A percentile compares a stretch with the other conserved stretches of the same genome.
phyloP scores from a whole-genome alignment of 2,113 vertebrate species.

The Apteryx mantelli region DNA sequence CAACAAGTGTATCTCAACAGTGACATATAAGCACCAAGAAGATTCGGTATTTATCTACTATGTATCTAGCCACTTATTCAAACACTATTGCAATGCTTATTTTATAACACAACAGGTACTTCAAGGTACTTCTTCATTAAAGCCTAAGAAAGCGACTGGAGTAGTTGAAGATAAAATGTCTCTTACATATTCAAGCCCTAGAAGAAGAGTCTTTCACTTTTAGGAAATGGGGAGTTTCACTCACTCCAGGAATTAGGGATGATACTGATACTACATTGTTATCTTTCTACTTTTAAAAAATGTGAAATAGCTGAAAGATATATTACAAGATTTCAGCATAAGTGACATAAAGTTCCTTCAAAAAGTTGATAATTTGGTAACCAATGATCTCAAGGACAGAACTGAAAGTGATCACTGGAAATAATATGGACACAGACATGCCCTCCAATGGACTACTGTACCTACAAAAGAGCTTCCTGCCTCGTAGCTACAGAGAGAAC shows the following conservation, averaged over 20 bases:
- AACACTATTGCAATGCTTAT: background rate
- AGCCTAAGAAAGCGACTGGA: background rate
- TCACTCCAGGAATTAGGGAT: rapidly evolving
- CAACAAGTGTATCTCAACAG: background rate
- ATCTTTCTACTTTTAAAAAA: background rate
- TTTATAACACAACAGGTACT: background rate
- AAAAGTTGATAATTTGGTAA: background rate
- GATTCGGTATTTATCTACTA: background rate
- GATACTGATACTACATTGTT: background rate
- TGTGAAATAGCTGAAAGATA: background rate
- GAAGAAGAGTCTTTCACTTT: background rate
- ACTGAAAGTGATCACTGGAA: background rate
- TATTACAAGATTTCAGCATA: background rate
- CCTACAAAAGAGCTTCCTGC: background rate
- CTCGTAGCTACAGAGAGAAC: background rate
- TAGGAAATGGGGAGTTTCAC: background rate
- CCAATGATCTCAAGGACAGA: background rate
- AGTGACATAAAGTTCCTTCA: background rate
- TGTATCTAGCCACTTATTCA: background rate
- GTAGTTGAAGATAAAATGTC: background rate
- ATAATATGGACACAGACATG: background rate
- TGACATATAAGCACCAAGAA: background rate
- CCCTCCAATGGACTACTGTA: background rate
- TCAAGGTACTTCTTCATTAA: background rate
- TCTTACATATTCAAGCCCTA: rapidly evolving